A percentile compares a stretch with the other conserved stretches of the same genome.
Evolutionary conservation across 2,113 vertebrate genomes (phyloP).

Genomic region (Noturus placidus): DNA sequence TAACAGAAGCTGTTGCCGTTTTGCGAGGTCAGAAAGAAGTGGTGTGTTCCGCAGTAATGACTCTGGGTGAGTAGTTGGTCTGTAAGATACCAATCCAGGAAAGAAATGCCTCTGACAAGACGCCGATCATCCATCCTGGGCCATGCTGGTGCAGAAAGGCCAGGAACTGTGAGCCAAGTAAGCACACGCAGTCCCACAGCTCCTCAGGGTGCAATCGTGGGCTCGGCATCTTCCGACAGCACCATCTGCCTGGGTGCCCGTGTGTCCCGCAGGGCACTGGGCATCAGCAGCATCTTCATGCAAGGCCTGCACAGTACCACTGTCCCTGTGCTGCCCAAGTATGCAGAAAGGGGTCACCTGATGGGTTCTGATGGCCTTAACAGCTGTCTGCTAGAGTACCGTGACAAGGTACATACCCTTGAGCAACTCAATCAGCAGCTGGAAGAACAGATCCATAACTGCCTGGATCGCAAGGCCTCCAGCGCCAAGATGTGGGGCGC

Average conservation of each 20-base stretch:
- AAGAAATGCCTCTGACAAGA: slow-evolving; percentile 82
- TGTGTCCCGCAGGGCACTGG: slow-evolving; percentile 86
- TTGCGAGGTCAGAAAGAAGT: slow-evolving; percentile 52
- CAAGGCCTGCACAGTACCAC: slow-evolving; percentile 84
- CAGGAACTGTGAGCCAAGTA: slow-evolving; percentile 63
- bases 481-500: slow-evolving; percentile 77
- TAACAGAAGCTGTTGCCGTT: slow-evolving; percentile 61
- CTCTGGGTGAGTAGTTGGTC: slow-evolving; percentile 52
- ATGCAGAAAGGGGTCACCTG: slow-evolving; percentile 65
- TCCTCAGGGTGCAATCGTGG: slow-evolving; percentile 78
- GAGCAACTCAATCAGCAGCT: slow-evolving; percentile 89
- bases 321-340: slow-evolving; percentile 65
- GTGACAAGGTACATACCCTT: slow-evolving; percentile 85
- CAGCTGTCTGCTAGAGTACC: slow-evolving; percentile 84
- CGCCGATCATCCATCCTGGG: slow-evolving; percentile 82
- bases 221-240: slow-evolving; percentile 64
- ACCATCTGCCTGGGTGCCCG: slow-evolving; percentile 78
- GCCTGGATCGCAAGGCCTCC: slow-evolving; percentile 81
- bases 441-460: slow-evolving; percentile 83
- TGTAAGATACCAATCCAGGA: slow-evolving; percentile 44
- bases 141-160: slow-evolving; percentile 69
- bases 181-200: slow-evolving; percentile 37
- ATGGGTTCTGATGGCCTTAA: slow-evolving; percentile 75
- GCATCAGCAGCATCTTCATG: slow-evolving; percentile 92
- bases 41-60: slow-evolving; percentile 44